phyloP scores from a whole-genome alignment of 2,797 vertebrate species.

The Gambelia wislizenii region DNA sequence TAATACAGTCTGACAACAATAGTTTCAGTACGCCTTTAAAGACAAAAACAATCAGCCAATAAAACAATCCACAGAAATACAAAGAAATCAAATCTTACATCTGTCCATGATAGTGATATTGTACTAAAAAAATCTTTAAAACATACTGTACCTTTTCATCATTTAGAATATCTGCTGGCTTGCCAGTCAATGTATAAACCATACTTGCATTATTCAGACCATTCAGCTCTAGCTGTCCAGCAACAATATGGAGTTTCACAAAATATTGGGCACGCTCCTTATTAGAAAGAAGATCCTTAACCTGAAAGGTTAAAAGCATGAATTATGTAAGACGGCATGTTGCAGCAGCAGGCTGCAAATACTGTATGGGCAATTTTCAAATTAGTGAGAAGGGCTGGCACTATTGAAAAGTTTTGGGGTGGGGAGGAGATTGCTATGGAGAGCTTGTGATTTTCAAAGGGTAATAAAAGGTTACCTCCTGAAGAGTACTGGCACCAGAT shows the following conservation, averaged over 20 bases:
- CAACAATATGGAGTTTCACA: conserved; percentile 89
- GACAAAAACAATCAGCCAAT: background rate
- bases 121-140: background rate
- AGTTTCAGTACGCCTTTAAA: background rate
- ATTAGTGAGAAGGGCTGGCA: background rate
- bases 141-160: conserved; percentile 76
- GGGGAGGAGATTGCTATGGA: background rate
- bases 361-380: background rate
- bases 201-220: conserved; percentile 78
- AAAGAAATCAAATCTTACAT: too few relatives aligned
- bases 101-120: background rate
- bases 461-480: too few relatives aligned
- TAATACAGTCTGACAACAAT: background rate
- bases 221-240: conserved; percentile 82
- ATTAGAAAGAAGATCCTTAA: conserved; percentile 81
- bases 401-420: background rate
- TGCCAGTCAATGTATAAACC: conserved; percentile 90
- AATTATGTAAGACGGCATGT: background rate
- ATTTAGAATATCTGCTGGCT: conserved; percentile 81
- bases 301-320: conserved; percentile 73
- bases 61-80: background rate
- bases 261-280: conserved; percentile 82
- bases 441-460: background rate
- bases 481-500: background rate
- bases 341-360: background rate